Base-by-base conservation (phyloP, 2,888 invertebrate species). In the Sarcophaga carnaria region DNA sequence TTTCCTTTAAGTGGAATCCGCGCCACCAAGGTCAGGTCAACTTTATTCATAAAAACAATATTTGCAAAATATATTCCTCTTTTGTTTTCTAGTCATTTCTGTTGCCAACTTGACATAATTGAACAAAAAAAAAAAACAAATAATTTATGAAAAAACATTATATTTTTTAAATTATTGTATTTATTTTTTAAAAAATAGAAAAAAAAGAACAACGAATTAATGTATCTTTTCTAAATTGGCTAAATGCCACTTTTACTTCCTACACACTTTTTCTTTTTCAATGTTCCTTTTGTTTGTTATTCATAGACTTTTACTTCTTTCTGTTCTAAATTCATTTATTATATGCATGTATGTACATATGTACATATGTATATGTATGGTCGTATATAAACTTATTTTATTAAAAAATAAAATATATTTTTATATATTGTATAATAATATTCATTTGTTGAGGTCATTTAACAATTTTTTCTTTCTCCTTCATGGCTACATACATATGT, bases 31-130 rank as follows among this genome's bases (percentile, higher is more conserved):
- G 25, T 37, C 6, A 6, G 1, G 0, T 37, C 1, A 37, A 37
- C 37, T 37, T 37, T 37, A 37, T 37, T 37, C 37, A 37, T 10
- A 37, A 37, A 37, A 2, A 37, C 37, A 37, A 37, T 37, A 37
- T 37, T 37, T 37, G 8, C 8, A 37, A 10, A 37, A 37, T 10
- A 37, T 37, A 37, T 37, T 8, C 8, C 10, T 37, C 54, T 66
- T 49, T 8, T 22, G 22, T 75, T 14, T 59, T n/a, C 63, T 20
- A 49, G 74, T 72, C n/a, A 27, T 54, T 54, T 74, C 67, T 79
- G 67, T 90, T 89, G 66, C 88, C 90, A 92, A 91, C 90, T 90
- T 91, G 91, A 91, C 91, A 91, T 90, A 89, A 88, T 90, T 91
- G 89, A 49, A 49, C 2, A 49, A 14, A 20, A 20, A 20, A 20